A percentile compares a stretch with the other conserved stretches of the same genome.
These are phyloP conservation scores for Drosophila arawakana DNA, from an alignment of 1,140 invertebrate genomes.

Conservation along the genomic window DNA sequence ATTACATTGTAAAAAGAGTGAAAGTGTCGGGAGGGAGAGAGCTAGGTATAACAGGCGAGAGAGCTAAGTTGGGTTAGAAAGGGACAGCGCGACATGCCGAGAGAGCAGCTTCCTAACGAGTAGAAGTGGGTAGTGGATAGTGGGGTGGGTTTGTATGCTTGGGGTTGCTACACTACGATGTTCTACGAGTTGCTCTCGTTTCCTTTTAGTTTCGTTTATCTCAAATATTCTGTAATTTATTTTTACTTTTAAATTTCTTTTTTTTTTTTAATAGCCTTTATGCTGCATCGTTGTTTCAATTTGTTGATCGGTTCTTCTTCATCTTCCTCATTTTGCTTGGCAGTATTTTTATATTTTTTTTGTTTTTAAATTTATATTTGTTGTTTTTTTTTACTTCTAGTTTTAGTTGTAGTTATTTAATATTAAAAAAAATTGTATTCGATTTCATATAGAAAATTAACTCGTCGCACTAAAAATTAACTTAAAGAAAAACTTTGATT, in stretches of 20 bases:
- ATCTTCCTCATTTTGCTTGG: constrained; percentile 37
- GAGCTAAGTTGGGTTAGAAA: constrained; percentile 1
- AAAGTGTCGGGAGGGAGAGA: constrained; percentile 43
- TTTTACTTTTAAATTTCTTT: constrained; percentile 17
- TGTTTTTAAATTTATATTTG: neutral
- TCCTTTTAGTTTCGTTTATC: constrained; percentile 21
- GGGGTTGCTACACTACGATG: too few species aligned
- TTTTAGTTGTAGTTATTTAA: constrained; percentile 34
- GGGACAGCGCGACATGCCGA: neutral
- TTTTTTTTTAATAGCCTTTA: constrained; percentile 68
- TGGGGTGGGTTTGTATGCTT: too few species aligned
- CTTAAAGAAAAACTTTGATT: constrained; percentile 48
- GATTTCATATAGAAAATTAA: constrained; percentile 37
- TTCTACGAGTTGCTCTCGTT: neutral
- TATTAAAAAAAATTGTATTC: constrained; percentile 30
- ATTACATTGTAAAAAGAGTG: constrained; percentile 51
- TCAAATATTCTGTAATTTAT: neutral
- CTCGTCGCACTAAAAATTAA: constrained; percentile 50
- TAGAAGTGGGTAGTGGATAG: too few species aligned
- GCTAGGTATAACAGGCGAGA: constrained; percentile 15
- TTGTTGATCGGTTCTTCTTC: constrained; percentile 27
- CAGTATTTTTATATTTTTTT: constrained; percentile 26
- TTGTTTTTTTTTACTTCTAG: constrained; percentile 25
- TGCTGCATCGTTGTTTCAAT: constrained; percentile 60
- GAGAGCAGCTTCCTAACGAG: constrained; percentile 24